phyloP scores from a whole-genome alignment of 2,888 invertebrate species.

The Homarus gammarus region DNA sequence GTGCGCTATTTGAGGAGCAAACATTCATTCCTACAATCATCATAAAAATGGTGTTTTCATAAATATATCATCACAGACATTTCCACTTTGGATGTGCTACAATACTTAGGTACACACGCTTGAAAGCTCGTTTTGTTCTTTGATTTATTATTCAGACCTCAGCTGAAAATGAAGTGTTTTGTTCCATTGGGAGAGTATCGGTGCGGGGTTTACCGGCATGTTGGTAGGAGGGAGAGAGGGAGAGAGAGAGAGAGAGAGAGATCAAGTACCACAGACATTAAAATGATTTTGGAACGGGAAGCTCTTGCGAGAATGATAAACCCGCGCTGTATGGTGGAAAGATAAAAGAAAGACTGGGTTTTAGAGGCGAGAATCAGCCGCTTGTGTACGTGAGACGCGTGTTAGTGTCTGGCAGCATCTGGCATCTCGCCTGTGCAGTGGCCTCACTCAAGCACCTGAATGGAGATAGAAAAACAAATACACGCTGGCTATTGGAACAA shows the following conservation, averaged over 20 bases:
- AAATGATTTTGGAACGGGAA: neutral
- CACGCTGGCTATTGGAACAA: slow-evolving; percentile 70
- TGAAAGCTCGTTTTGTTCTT: slow-evolving; percentile 70
- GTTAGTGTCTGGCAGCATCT: neutral
- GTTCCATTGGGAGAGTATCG: slow-evolving; percentile 65
- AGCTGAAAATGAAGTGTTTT: slow-evolving; percentile 70
- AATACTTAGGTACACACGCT: slow-evolving; percentile 70
- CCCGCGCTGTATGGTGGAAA: neutral
- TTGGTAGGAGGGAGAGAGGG: neutral
- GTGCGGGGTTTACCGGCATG: slow-evolving; percentile 18
- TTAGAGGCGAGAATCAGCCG: slow-evolving; percentile 3
- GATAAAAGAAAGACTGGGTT: no score
- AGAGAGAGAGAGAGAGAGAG: neutral
- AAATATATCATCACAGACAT: slow-evolving; percentile 71
- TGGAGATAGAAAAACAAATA: slow-evolving; percentile 69
- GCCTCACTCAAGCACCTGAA: slow-evolving; percentile 52
- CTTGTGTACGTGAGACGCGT: neutral
- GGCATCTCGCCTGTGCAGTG: slow-evolving; percentile 10
- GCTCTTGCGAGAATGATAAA: neutral
- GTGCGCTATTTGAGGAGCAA: slow-evolving; percentile 63
- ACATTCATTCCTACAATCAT: slow-evolving; percentile 71
- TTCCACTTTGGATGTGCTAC: slow-evolving; percentile 71
- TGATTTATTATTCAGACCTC: slow-evolving; percentile 67
- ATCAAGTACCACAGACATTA: neutral
- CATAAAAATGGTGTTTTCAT: slow-evolving; percentile 71